phyloP scores from a whole-genome alignment of 1,140 invertebrate genomes.

The Sipha flava region DNA sequence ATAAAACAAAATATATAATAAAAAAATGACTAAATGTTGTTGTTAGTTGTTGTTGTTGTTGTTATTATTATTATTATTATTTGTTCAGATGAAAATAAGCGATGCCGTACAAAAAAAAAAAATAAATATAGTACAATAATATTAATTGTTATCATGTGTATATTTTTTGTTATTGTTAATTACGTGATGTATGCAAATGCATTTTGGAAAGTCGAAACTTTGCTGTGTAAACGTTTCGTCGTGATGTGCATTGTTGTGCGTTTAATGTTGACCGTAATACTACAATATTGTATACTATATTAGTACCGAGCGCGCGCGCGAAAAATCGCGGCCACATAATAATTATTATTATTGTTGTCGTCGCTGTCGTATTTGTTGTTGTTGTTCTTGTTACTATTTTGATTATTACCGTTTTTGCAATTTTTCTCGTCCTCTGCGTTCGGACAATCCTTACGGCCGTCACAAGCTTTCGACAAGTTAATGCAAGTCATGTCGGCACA shows the following conservation, averaged over 20 bases:
- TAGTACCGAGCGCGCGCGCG: background rate
- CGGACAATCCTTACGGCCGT: constrained; percentile 42
- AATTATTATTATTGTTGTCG: too few species aligned
- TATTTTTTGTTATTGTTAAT: too few species aligned
- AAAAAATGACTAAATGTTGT: too few species aligned
- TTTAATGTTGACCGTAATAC: too few species aligned
- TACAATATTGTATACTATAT: background rate
- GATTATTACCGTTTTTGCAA: constrained; percentile 36
- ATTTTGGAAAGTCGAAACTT: background rate
- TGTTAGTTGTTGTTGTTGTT: too few species aligned
- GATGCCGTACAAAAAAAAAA: too few species aligned
- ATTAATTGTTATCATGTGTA: background rate
- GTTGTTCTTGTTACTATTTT: background rate
- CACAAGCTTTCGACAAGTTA: constrained; percentile 40
- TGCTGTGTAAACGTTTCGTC: too few species aligned
- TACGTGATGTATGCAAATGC: too few species aligned
- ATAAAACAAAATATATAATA: background rate
- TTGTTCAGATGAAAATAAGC: too few species aligned
- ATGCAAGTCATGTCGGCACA: constrained; percentile 43
- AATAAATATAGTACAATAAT: background rate
- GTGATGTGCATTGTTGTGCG: too few species aligned
- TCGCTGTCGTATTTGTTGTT: background rate
- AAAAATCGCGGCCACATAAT: background rate
- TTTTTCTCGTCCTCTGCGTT: constrained; percentile 41
- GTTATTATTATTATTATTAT: too few species aligned